Evolutionary conservation across 2,797 vertebrate species (phyloP).

Genomic region (Pelochelys cantorii): DNA sequence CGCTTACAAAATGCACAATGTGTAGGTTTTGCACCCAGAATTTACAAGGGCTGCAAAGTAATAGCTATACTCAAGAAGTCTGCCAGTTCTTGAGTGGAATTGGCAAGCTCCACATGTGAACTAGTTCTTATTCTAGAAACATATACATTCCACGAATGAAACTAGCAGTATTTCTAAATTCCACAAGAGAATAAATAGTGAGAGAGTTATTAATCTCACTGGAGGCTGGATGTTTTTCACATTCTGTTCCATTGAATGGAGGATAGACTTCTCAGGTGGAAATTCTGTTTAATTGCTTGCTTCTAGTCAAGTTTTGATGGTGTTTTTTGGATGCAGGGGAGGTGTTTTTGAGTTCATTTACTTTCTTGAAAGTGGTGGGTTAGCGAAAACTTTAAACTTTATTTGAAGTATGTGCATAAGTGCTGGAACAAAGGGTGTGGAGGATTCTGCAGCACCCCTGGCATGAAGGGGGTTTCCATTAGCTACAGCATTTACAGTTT

Average conservation of each 20-base stretch:
- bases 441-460: no score
- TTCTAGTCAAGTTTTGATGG: not conserved
- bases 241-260: not conserved
- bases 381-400: not conserved
- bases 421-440: no score
- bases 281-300: not conserved
- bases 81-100: not conserved
- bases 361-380: not conserved
- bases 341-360: not conserved
- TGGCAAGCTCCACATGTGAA: not conserved
- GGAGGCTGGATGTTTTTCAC: not conserved
- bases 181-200: not conserved
- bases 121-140: not conserved
- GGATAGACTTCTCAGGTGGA: rapidly evolving
- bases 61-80: not conserved
- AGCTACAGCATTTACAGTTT: no score
- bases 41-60: not conserved
- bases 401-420: not conserved
- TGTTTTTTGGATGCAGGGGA: not conserved
- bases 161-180: not conserved
- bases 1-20: not conserved
- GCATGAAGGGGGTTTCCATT: no score
- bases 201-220: not conserved
- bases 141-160: not conserved
- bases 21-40: not conserved